Percentiles rank a stretch among this genome's conserved stretches.
Evolutionary conservation across 2,888 invertebrate genomes (phyloP).

Genomic region (Sarcophaga subvicina): DNA sequence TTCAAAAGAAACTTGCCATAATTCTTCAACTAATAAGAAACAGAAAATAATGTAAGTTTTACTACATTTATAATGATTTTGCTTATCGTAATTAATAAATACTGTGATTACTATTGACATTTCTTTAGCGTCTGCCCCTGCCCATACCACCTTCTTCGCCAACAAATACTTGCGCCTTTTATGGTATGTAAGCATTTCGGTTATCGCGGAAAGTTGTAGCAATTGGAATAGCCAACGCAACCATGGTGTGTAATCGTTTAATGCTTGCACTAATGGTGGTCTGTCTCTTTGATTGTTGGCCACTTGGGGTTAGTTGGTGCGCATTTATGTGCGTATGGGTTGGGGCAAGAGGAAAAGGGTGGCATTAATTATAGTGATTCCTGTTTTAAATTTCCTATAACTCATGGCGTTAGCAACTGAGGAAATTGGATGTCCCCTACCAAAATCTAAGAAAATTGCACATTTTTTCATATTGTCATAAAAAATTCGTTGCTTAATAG

Average conservation of each 20-base stretch:
- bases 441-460: too few relatives aligned
- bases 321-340: background rate
- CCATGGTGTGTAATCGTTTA: background rate
- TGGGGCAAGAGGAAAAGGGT: background rate
- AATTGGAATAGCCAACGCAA: background rate
- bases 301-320: background rate
- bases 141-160: too few relatives aligned
- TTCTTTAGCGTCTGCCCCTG: too few relatives aligned
- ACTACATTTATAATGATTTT: background rate
- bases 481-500: background rate
- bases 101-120: too few relatives aligned
- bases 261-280: background rate
- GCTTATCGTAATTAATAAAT: too few relatives aligned
- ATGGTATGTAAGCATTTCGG: background rate
- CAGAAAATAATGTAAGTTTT: slow-evolving; percentile 44
- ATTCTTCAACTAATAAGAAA: slow-evolving; percentile 15
- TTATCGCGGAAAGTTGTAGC: background rate
- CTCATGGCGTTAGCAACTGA: too few relatives aligned
- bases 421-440: too few relatives aligned
- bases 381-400: background rate
- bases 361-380: background rate
- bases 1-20: slow-evolving; percentile 21
- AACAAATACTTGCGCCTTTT: background rate
- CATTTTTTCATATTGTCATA: background rate
- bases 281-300: background rate